phyloP scores from a whole-genome alignment of 1,140 invertebrate species.

The Cyphomyrmex costatus region DNA sequence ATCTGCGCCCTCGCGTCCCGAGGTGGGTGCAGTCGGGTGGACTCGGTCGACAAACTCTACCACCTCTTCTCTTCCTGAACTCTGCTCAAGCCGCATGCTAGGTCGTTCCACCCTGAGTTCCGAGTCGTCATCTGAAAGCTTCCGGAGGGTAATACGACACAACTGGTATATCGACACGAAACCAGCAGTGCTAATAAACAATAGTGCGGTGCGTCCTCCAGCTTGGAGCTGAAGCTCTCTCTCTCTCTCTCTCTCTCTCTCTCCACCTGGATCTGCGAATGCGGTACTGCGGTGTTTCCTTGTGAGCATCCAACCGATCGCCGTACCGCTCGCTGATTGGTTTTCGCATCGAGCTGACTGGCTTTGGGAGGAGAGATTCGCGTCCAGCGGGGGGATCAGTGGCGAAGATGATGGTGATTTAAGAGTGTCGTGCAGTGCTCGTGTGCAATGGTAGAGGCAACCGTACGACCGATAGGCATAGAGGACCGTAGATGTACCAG shows the following conservation, averaged over 20 bases:
- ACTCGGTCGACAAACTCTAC: constrained; percentile 37
- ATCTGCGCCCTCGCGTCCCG: constrained; percentile 21
- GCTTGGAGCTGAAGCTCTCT: constrained; percentile 42
- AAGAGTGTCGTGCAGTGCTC: constrained; percentile 79
- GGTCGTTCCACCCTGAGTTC: constrained; percentile 29
- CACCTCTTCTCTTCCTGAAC: constrained; percentile 13
- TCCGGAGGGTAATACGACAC: background rate
- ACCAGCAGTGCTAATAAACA: constrained; percentile 10
- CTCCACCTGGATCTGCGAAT: constrained; percentile 47
- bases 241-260: background rate
- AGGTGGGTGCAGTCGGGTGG: constrained; percentile 43
- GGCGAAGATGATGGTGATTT: constrained; percentile 78
- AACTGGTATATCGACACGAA: constrained; percentile 12
- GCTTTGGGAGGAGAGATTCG: background rate
- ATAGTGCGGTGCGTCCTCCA: constrained; percentile 35
- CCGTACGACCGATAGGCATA: constrained; percentile 70
- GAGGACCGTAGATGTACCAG: constrained; percentile 85
- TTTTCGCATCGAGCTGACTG: constrained; percentile 12
- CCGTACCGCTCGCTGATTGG: constrained; percentile 18
- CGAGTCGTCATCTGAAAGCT: background rate
- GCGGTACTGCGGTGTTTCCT: constrained; percentile 1
- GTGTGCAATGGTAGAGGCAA: constrained; percentile 84
- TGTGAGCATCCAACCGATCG: constrained; percentile 10
- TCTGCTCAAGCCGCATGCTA: constrained; percentile 29
- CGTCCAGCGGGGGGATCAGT: constrained; percentile 53